Evolutionary conservation across 2,113 vertebrate genomes (phyloP).

Genomic region (Vulpes lagopus): DNA sequence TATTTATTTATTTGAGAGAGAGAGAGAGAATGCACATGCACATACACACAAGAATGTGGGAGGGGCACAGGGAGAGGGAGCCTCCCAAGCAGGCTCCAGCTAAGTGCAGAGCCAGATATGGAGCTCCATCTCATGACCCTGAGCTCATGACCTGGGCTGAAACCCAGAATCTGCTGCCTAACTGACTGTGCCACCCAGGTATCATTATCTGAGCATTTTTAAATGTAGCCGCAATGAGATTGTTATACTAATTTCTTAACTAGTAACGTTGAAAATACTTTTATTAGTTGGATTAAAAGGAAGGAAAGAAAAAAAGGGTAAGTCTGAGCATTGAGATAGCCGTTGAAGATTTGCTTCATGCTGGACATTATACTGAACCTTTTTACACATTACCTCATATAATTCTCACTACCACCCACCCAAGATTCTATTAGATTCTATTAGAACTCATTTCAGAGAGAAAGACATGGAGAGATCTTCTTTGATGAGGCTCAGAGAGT

Average conservation of each 20-base stretch:
- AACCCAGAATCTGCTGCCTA: neutral
- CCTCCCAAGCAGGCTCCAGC: neutral
- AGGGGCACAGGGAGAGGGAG: neutral
- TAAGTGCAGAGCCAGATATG: neutral
- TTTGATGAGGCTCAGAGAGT: neutral
- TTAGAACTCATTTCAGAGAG: neutral
- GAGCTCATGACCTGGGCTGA: neutral
- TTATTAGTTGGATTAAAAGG: neutral
- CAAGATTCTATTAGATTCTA: neutral
- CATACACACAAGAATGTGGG: neutral
- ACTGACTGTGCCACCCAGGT: neutral
- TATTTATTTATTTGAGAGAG: neutral
- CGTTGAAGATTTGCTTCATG: neutral
- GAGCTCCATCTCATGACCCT: neutral
- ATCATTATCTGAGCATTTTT: neutral
- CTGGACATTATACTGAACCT: neutral
- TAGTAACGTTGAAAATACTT: neutral
- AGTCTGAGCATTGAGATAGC: neutral
- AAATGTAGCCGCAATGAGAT: neutral
- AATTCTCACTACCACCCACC: neutral
- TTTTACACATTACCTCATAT: neutral
- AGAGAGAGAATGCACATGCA: neutral
- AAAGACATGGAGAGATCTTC: neutral
- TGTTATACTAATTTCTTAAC: neutral
- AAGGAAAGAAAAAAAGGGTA: neutral